A percentile compares a stretch with the other conserved stretches of the same genome.
These are phyloP conservation scores for Gymnopithys bicolor DNA, from an alignment of 2,797 vertebrate genomes.

Conservation along the genomic window DNA sequence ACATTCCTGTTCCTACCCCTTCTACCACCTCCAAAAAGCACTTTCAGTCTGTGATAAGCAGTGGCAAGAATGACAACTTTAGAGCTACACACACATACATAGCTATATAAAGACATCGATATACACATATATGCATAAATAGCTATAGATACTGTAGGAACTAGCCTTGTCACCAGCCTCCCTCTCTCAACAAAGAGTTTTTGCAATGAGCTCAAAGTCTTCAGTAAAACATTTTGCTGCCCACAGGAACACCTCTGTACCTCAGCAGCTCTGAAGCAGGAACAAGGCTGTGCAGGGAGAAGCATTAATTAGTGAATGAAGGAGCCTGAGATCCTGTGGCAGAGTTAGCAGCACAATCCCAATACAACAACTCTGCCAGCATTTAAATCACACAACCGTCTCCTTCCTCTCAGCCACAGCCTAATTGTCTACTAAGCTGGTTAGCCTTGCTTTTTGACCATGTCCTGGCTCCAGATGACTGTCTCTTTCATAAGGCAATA, in stretches of 20 bases:
- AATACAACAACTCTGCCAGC: neutral
- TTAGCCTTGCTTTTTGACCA: neutral
- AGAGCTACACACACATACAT: neutral
- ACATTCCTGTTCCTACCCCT: neutral
- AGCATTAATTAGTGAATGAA: neutral
- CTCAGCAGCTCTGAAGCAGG: neutral
- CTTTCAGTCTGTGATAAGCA: neutral
- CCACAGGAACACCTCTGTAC: neutral
- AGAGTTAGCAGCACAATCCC: neutral
- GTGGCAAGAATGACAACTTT: neutral
- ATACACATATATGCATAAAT: neutral
- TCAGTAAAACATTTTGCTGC: neutral
- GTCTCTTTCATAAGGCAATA: neutral
- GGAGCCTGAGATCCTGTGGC: neutral
- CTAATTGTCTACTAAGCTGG: slow-evolving; percentile 6
- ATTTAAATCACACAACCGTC: neutral
- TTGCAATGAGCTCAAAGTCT: neutral
- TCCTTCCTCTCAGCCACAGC: neutral
- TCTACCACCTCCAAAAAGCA: neutral
- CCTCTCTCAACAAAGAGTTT: neutral
- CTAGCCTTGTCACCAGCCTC: neutral
- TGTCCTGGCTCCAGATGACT: neutral
- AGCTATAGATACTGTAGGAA: neutral
- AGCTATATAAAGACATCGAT: neutral
- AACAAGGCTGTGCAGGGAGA: neutral